These are phyloP conservation scores for Lamproptera curius DNA, from an alignment of 2,888 invertebrate species.

Conservation along the genomic window DNA sequence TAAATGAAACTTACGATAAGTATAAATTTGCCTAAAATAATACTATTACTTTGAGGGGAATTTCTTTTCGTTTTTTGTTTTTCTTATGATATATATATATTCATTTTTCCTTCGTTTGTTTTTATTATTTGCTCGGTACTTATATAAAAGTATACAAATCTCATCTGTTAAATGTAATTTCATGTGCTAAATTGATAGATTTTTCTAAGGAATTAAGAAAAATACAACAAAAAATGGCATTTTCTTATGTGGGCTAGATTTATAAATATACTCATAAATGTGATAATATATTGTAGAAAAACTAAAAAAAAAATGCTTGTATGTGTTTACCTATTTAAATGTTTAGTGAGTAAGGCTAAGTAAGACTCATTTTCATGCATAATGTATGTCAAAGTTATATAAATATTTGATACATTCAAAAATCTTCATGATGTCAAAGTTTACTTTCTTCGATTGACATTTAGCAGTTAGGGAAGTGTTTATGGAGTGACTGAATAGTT, in stretches of 20 bases:
- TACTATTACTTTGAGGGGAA: too few species aligned
- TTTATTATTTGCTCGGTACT: slow-evolving; percentile 35
- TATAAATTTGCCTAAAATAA: too few species aligned
- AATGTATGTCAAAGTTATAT: too few species aligned
- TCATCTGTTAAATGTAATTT: slow-evolving; percentile 34
- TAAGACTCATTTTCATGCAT: slow-evolving; percentile 33
- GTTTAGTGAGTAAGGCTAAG: too few species aligned
- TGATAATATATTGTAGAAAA: slow-evolving; percentile 65
- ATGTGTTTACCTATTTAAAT: slow-evolving; percentile 54
- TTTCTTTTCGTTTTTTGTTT: neutral
- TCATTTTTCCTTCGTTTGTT: neutral
- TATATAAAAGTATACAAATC: slow-evolving; percentile 39
- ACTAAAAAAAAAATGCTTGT: slow-evolving; percentile 55
- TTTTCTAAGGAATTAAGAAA: slow-evolving; percentile 40
- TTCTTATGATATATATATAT: neutral
- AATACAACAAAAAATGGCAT: slow-evolving; percentile 47
- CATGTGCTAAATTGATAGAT: slow-evolving; percentile 40
- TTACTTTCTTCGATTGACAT: too few species aligned
- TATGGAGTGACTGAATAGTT: too few species aligned
- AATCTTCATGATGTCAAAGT: too few species aligned
- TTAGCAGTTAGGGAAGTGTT: too few species aligned
- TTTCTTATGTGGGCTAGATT: slow-evolving; percentile 52
- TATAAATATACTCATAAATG: slow-evolving; percentile 68
- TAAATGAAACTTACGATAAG: too few species aligned
- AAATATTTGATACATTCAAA: too few species aligned